These are phyloP conservation scores for Laspeyria flexula DNA, from an alignment of 2,888 invertebrate species.

Conservation along the genomic window DNA sequence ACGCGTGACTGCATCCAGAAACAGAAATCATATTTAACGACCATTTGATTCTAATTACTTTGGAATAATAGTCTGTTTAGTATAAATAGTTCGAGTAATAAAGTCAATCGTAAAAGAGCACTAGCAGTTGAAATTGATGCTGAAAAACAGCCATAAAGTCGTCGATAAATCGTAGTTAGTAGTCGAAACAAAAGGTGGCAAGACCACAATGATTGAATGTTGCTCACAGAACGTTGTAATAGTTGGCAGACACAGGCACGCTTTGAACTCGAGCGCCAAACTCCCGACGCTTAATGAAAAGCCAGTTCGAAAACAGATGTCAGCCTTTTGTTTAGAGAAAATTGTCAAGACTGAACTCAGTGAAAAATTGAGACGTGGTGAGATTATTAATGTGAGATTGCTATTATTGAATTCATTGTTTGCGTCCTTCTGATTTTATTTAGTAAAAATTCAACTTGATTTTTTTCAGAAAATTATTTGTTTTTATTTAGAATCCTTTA, in stretches of 20 bases:
- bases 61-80: neutral
- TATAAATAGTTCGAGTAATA: neutral
- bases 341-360: constrained; percentile 45
- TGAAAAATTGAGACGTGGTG: constrained; percentile 44
- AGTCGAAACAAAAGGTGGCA: constrained; percentile 50
- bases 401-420: constrained; percentile 15
- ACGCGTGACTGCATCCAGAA: neutral
- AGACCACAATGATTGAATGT: constrained; percentile 56
- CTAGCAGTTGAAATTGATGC: neutral
- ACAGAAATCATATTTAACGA: constrained; percentile 1
- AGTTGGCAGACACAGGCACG: constrained; percentile 52
- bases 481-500: neutral
- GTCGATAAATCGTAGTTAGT: constrained; percentile 27
- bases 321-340: constrained; percentile 56
- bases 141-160: constrained; percentile 7
- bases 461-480: neutral
- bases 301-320: constrained; percentile 56
- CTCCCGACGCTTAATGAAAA: constrained; percentile 59
- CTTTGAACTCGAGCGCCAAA: constrained; percentile 50
- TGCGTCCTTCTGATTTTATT: constrained; percentile 14
- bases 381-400: constrained; percentile 21
- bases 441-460: neutral
- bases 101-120: neutral
- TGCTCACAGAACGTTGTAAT: constrained; percentile 51
- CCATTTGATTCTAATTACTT: neutral